Evolutionary conservation across 2,113 vertebrate species (phyloP).

Genomic region (Saguinus midas): DNA sequence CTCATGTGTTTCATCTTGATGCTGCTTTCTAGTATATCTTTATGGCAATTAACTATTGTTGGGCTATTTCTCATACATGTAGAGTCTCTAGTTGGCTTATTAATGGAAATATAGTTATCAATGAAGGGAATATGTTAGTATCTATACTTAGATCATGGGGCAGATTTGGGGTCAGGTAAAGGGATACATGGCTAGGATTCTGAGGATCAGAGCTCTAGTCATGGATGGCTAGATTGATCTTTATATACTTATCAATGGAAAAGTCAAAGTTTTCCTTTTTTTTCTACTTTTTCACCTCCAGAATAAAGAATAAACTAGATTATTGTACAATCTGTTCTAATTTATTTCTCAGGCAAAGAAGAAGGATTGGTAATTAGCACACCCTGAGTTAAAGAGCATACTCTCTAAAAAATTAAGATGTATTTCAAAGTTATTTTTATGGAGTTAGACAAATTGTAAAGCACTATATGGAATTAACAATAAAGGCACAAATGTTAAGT

Average conservation of each 20-base stretch:
- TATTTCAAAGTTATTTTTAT: not conserved
- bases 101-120: not conserved
- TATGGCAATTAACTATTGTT: accelerated
- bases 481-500: not conserved
- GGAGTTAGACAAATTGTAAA: not conserved
- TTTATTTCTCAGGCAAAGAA: not conserved
- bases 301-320: not conserved
- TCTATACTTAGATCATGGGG: not conserved
- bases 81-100: not conserved
- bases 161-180: no score
- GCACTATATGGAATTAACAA: not conserved
- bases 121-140: not conserved
- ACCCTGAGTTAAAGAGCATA: not conserved
- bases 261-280: not conserved
- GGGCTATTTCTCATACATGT: not conserved
- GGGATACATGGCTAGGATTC: accelerated
- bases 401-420: not conserved
- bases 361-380: not conserved
- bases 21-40: not conserved
- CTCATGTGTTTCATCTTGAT: not conserved
- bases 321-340: not conserved
- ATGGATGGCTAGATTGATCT: accelerated
- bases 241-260: not conserved
- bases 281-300: not conserved
- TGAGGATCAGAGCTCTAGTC: not conserved